Base-by-base conservation (phyloP, 2,888 invertebrate species). In the Calliscelio sp. region DNA sequence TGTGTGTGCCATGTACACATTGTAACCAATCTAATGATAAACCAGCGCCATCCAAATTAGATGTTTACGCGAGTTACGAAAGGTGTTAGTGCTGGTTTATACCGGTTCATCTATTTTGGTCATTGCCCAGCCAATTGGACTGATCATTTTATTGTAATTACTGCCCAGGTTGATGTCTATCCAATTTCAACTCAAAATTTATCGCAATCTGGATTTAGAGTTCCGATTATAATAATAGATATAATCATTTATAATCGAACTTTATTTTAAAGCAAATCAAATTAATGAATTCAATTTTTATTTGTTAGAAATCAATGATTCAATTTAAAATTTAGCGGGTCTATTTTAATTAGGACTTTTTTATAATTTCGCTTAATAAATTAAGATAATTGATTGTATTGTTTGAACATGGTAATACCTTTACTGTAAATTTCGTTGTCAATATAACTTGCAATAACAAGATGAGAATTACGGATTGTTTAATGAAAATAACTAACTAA, bases 1-100 rank as follows among this genome's bases (percentile, higher is more conserved):
- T 44, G 68, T 66, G 61, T 63, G 81, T 44, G 18, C 59, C 77
- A 63, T 49, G 63, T 63, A 65, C 71, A 61, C 20, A 84, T 63
- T 84, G 85, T 79, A 79, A 73, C 51, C 68, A 65, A 71, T 51
- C 71, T 83, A 49, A 70, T 66, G 81, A 80, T 79, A 63, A 63
- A 53, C 71, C 16, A 46, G 51, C 41, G 28, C 38, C 38, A 35
- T 59, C 51, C 20, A 51, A 77, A 77, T 77, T 77, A 74, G 74
- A 74, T 63, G 74, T 49, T 74, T 65, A 44, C 75, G 51, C 59
- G 25, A 63, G 11, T 57, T 41, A 22, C 51, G n/a, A 28, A 55
- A 75, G 65, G 63, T 44, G 44, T 46, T 53, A 14, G 25, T 32
- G 7, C 14, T 46, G 46, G 44, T 49, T 7, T 49, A 6, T 20